Evolutionary conservation across 35 echinoderm and acorn worm genomes (phyloP), one percentile per base, ranked within the genome.

Genomic region (Ophioderma brevispina): DNA sequence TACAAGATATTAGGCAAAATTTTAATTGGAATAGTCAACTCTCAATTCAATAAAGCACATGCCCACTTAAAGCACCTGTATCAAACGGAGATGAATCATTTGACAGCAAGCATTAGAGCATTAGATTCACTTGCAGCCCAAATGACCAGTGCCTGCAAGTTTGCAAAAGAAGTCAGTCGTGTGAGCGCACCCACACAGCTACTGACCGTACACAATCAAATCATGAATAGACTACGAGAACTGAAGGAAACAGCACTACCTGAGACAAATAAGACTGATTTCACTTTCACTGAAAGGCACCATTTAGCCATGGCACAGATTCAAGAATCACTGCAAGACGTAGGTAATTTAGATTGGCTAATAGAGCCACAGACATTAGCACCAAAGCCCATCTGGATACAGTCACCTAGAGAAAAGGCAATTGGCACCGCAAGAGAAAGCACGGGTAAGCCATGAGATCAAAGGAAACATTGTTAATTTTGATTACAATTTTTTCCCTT

Each of bases 71-170:
- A 70, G n/a, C 10, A 70, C 5, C 2, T 70, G 28, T 70, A 70
- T 25, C 10, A 70, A 8, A 70, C 28, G n/a, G 59, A 70, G 59
- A 70, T 70, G 59, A 30, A 70, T 3, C 5, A 30, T 30, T 13
- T 70, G 28, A 25, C 5, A 13, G 59, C 17, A 4, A 30, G 17
- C 15, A 70, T 25, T 18, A 25, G n/a, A 70, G 10, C 59, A 8
- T 13, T 70, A 70, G 83, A 85, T 23, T 85, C 83, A 0, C 28
- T 85, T 6, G 35, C n/a, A 4, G 52, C 83, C 25, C 83, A 85
- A 59, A 64, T 85, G 17, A 59, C 52, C 31, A 64, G 32, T 23
- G 83, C 83, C 15, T 85, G 83, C 33, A 32, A 85, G 35, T 85
- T 85, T 37, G 83, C 55, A 31, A 37, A 85, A 21, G 32, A 31